Percentiles rank a stretch among this genome's conserved stretches.
These are phyloP conservation scores for Cydia fagiglandana DNA, from an alignment of 1,140 invertebrate species.

Conservation along the genomic window DNA sequence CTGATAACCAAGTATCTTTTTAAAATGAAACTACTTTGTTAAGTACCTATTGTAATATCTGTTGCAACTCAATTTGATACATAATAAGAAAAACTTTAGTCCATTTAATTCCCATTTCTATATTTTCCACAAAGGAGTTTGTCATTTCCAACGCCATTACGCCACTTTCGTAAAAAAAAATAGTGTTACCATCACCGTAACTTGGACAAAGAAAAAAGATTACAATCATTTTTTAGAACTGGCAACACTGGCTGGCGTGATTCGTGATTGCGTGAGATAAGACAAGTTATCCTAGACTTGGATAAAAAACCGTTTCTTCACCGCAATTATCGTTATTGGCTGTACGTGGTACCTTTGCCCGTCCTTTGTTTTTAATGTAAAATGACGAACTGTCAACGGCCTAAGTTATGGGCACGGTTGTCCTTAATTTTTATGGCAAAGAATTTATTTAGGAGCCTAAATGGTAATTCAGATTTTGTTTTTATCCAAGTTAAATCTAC, in stretches of 20 bases:
- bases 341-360: conserved; percentile 9
- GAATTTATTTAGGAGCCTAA: background rate
- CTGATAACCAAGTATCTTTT: no score
- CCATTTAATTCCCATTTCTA: background rate
- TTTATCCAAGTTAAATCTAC: no score
- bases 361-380: conserved; percentile 15
- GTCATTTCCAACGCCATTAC: background rate
- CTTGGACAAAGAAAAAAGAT: conserved; percentile 37
- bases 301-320: conserved; percentile 47
- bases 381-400: background rate
- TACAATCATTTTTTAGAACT: conserved; percentile 20
- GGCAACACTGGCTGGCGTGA: conserved; percentile 33
- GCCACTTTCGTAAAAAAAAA: conserved; percentile 5
- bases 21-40: no score
- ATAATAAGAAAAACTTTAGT: background rate
- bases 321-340: conserved; percentile 36
- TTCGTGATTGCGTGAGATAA: conserved; percentile 48
- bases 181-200: conserved; percentile 21
- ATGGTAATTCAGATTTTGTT: background rate
- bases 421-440: background rate
- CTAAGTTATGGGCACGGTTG: background rate
- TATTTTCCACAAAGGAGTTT: background rate
- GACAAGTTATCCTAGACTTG: conserved; percentile 41
- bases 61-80: background rate
- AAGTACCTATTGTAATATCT: background rate